These are phyloP conservation scores for Laodelphax striatellus DNA, from an alignment of 1,140 invertebrate genomes.

Conservation along the genomic window DNA sequence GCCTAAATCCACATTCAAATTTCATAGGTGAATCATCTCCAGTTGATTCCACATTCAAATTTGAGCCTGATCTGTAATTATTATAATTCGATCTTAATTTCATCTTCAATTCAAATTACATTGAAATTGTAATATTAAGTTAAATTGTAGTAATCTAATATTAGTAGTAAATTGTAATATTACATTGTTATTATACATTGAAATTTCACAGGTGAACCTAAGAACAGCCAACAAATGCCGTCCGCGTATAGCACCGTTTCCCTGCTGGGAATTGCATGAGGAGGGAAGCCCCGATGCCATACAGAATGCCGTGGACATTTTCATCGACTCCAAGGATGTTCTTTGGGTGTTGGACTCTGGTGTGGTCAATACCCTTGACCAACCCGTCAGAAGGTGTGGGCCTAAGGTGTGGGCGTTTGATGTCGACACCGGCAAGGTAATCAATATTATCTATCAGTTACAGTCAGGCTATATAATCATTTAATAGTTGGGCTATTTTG, in stretches of 20 bases:
- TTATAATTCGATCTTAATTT: no score
- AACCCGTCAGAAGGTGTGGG: constrained; percentile 45
- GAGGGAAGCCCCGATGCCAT: constrained; percentile 47
- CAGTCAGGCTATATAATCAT: no score
- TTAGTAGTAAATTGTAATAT: no score
- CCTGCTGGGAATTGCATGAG: constrained; percentile 47
- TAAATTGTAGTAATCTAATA: no score
- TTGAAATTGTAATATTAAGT: no score
- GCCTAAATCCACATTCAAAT: no score
- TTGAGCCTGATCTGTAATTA: no score
- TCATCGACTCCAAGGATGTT: constrained; percentile 43
- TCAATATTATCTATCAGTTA: neutral
- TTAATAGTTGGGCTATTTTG: no score
- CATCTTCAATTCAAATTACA: no score
- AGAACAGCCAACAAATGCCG: constrained; percentile 32
- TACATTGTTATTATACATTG: no score
- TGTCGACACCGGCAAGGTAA: constrained; percentile 39
- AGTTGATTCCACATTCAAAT: no score
- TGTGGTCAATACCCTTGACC: constrained; percentile 47
- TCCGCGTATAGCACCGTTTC: constrained; percentile 41
- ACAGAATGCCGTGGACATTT: constrained; percentile 46
- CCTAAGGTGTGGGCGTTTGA: constrained; percentile 54
- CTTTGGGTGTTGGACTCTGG: constrained; percentile 56
- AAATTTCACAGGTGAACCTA: constrained; percentile 38
- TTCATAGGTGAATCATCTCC: no score